Conservation (phyloP, 2,888 invertebrate species). For the Phaedon cochleariae region DNA sequence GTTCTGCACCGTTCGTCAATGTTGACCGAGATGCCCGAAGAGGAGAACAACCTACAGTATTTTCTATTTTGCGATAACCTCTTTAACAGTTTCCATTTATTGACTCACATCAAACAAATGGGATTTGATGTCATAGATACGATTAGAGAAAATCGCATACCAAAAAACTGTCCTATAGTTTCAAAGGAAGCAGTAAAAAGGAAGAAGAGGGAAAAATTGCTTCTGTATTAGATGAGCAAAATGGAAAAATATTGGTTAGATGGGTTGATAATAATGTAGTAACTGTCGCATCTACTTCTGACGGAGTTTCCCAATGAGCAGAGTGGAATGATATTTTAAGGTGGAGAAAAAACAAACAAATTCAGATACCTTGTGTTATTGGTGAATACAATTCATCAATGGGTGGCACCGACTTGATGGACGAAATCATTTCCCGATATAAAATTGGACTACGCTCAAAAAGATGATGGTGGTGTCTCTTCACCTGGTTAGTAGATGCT, state of each 20-base stretch:
- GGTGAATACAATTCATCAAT: constrained; percentile 42
- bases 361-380: constrained; percentile 37
- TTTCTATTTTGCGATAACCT: constrained; percentile 34
- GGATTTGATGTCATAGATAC: constrained; percentile 43
- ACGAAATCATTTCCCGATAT: constrained; percentile 27
- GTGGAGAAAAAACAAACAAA: constrained; percentile 20
- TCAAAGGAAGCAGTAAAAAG: background rate
- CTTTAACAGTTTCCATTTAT: constrained; percentile 24
- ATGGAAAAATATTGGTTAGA: background rate
- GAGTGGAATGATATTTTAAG: background rate
- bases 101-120: constrained; percentile 12
- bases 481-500: constrained; percentile 29
- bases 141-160: constrained; percentile 37
- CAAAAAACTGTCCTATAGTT: constrained; percentile 13
- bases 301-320: background rate
- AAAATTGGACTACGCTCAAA: constrained; percentile 22
- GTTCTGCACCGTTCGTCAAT: constrained; percentile 31
- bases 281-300: no score
- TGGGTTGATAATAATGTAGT: background rate
- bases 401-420: constrained; percentile 43
- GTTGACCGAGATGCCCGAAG: constrained; percentile 23
- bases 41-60: constrained; percentile 3
- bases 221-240: background rate
- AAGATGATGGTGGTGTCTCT: constrained; percentile 35
- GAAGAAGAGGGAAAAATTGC: background rate